These are phyloP conservation scores for Glareola pratincola DNA, from an alignment of 2,113 vertebrate genomes.

Conservation along the genomic window DNA sequence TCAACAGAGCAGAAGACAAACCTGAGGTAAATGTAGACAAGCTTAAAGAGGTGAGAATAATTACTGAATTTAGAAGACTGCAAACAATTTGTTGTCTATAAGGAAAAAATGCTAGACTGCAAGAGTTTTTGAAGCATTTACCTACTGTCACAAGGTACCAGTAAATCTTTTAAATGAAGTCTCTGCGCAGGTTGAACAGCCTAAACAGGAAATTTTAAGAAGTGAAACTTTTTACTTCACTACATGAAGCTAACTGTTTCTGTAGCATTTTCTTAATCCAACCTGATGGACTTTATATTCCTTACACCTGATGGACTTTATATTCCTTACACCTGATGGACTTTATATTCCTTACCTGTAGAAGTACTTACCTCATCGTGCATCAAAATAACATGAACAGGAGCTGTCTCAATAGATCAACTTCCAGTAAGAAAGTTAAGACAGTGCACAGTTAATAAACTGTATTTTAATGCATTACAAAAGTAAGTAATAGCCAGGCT, in stretches of 20 bases:
- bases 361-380: slow-evolving; percentile 44
- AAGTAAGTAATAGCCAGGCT: not conserved
- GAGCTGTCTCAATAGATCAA: not conserved
- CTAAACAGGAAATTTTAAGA: not conserved
- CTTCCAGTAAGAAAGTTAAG: slow-evolving; percentile 12
- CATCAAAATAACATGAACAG: not conserved
- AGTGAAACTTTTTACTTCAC: not conserved
- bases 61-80: not conserved
- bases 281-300: not conserved
- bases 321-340: too few species aligned
- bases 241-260: not conserved
- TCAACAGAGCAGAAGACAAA: not conserved
- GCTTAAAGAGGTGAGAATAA: not conserved
- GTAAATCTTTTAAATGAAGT: not conserved
- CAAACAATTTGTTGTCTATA: not conserved
- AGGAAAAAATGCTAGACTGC: not conserved
- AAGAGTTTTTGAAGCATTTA: not conserved
- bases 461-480: slow-evolving; percentile 24
- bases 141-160: not conserved
- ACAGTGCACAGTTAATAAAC: slow-evolving; percentile 31
- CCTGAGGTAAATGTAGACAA: not conserved
- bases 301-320: not conserved
- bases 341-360: slow-evolving; percentile 24
- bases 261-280: not conserved
- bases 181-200: not conserved